These are phyloP conservation scores for Tamandua tetradactyla DNA, from an alignment of 2,797 vertebrate genomes.

Conservation along the genomic window DNA sequence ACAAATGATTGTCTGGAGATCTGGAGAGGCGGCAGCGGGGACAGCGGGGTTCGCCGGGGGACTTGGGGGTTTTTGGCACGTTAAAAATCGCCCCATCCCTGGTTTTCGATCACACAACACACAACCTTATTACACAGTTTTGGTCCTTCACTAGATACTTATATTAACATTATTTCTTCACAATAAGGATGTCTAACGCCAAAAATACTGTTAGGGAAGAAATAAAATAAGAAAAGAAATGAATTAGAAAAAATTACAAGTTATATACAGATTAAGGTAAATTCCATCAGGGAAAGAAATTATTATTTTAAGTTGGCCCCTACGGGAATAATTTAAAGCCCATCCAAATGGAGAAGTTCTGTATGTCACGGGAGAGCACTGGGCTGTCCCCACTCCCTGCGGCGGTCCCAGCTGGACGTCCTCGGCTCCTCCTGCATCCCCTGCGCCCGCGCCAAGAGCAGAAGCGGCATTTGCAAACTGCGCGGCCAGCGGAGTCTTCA, in stretches of 20 bases:
- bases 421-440: background rate
- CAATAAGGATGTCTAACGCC: constrained; percentile 90
- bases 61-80: constrained; percentile 95
- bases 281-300: constrained; percentile 82
- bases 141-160: constrained; percentile 97
- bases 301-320: constrained; percentile 83
- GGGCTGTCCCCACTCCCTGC: background rate
- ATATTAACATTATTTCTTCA: constrained; percentile 93
- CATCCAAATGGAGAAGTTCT: constrained; percentile 48
- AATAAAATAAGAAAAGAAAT: constrained; percentile 88
- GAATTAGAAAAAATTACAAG: constrained; percentile 90
- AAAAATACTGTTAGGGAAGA: constrained; percentile 95
- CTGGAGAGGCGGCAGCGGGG: constrained; percentile 84
- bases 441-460: background rate
- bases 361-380: background rate
- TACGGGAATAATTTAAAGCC: constrained; percentile 85
- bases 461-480: background rate
- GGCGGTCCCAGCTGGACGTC: background rate
- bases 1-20: constrained; percentile 94
- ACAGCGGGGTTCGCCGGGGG: constrained; percentile 84
- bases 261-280: constrained; percentile 89
- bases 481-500: background rate
- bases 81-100: constrained; percentile 88
- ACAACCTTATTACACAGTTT: constrained; percentile 91
- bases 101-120: constrained; percentile 89